Evolutionary conservation across 2,113 vertebrate species (phyloP), one percentile per base, ranked within the genome.

Genomic region (Pedionomus torquatus): DNA sequence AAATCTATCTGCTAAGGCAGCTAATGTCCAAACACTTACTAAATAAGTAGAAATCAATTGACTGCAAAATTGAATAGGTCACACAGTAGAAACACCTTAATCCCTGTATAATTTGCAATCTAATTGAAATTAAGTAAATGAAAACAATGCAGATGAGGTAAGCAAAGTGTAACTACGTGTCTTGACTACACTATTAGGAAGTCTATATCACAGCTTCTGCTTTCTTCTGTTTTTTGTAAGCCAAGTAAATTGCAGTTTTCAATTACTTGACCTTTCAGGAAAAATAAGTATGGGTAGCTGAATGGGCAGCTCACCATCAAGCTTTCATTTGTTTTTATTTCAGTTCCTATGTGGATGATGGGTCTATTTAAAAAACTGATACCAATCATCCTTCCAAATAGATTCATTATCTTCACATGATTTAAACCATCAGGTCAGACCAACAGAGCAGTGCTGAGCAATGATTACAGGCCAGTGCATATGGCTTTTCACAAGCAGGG

Each of bases 111-210:
- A 94, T 96, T 96, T 97, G 88, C 90, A 90, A 95, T 95, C 94
- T 97, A 96, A 96, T 89, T 95, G 83, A 96, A 97, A 96, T 96
- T 95, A 96, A 97, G 88, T 93, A 95, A 96, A 97, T 93, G 86
- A 96, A 93, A 97, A 96, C 94, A 95, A 96, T 95, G 92, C 71
- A 94, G 94, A 93, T 93, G 92, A 94, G 80, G 92, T 96, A 96
- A 95, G 49, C 81, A 90, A 85, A 90, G 80, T 70, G 43, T 85
- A 95, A 57, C 48, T 91, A 33, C 8, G 30, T 96, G 93, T 82
- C 69, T 93, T 4, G 35, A 88, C 84, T 96, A 8, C 72, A 17
- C 35, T 79, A 80, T 87, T 72, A 80, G 21, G n/a, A 77, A 91
- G 19, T 48, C 66, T 85, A 9, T 61, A 30, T 49, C 58, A 43